Conservation (phyloP, 1,140 invertebrate genomes). For the Dolichoris vasculosae region DNA sequence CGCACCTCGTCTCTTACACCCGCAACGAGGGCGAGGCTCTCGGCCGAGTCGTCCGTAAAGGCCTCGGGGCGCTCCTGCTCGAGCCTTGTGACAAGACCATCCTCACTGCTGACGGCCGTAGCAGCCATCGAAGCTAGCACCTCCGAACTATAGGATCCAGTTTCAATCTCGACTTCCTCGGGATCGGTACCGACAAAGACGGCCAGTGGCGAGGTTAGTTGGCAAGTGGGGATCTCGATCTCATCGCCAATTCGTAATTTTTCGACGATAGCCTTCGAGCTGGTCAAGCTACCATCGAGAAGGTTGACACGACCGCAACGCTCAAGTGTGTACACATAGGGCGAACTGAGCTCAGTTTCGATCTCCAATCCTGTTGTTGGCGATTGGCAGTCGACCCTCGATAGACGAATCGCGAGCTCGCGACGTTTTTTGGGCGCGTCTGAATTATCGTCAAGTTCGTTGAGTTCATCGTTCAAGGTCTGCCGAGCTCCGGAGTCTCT, state of each 20-base stretch:
- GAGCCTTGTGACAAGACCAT: constrained; percentile 62
- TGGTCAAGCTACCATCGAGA: not conserved
- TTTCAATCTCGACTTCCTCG: constrained; percentile 66
- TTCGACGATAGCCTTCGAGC: constrained; percentile 52
- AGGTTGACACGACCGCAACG: constrained; percentile 3
- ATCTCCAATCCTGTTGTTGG: not conserved
- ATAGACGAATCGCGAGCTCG: constrained; percentile 54
- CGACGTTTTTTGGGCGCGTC: not conserved
- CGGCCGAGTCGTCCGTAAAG: constrained; percentile 72
- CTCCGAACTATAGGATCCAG: constrained; percentile 67
- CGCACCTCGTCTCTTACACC: constrained; percentile 74
- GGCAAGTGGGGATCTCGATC: constrained; percentile 52
- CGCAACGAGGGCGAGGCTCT: constrained; percentile 67
- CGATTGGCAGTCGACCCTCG: constrained; percentile 49
- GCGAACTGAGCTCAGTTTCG: not conserved
- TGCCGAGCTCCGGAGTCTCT: not conserved
- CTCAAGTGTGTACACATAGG: constrained; percentile 16
- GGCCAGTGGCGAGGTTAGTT: not conserved
- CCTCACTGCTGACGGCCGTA: constrained; percentile 54
- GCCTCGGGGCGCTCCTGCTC: constrained; percentile 66
- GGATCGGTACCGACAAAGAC: constrained; percentile 55
- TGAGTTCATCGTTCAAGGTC: not conserved
- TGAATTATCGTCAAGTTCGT: not conserved
- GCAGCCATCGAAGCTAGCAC: constrained; percentile 57
- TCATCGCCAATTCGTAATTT: constrained; percentile 59